Base-by-base conservation (phyloP, 1,140 invertebrate genomes). In the Schlechtendalia chinensis region DNA sequence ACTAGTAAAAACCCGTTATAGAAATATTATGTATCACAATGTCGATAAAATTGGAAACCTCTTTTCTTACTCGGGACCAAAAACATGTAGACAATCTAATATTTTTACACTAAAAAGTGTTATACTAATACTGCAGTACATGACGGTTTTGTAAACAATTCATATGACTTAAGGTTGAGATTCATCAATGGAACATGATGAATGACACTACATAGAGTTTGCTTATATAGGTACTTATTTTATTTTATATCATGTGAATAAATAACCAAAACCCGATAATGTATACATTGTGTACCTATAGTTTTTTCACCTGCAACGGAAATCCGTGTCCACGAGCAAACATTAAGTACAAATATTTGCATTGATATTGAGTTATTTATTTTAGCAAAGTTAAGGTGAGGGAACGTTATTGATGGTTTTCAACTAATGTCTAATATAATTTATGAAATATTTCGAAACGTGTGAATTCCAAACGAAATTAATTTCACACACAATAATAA, bases 181-280 rank as follows among this genome's bases (percentile, higher is more conserved):
- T 29, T 61, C 59, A 5, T 61, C 16, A 27, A 61, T 24, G 27
- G 27, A 24, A 1, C 27, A 27, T 4, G 24, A 17, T 27, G 27
- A 61, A 27, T 16, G 1, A 24, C 16, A 61, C 27, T 17, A 17
- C 27, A 27, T 61, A 27, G 5, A 61, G 16, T n/a, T n/a, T n/a
- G n/a, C 27, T 39, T 8, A 39, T 4, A 39, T 8, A 39, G 32
- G 32, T 39, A 63, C 27, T 32, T 32, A 32, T 63, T 16, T 29
- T 16, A 29, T 32, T 16, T 32, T 63, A 32, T 63, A 27, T 63
- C 14, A 29, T 32, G 61, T 32, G 61, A 27, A 3, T 63, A 63
- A 63, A 32, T 63, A 29, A 63, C 32, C 14, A 63, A 63, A 32
- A 63, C 17, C 27, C 27, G n/a, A 56, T n/a, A 69, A 69, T 50